Evolutionary conservation across 2,797 vertebrate genomes (phyloP), one percentile per base, ranked within the genome.

Genomic region (Pantherophis vulpinus): DNA sequence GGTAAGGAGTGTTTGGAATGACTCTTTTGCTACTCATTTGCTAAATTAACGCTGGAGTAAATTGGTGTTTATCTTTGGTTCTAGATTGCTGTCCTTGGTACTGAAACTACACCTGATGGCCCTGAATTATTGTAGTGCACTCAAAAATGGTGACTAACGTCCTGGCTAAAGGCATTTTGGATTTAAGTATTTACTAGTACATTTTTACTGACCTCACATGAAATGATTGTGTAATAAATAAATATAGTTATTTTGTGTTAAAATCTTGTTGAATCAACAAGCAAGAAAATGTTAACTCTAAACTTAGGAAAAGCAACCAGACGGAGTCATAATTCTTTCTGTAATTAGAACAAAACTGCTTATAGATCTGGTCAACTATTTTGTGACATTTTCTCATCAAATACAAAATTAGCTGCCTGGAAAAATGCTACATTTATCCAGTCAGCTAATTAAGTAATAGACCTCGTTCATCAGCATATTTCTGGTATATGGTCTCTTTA

Each of bases 371-470:
- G 47, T 66, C 63, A 91, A 58, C 86, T 89, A 58, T 88, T 91
- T 89, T 56, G 59, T 58, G 59, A 47, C 56, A 91, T 63, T 51
- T 91, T 89, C 29, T 66, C 54, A 86, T 7, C 9, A 51, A 83
- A n/a, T 37, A 4, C 14, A 54, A 5, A 32, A 20, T 74, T 74
- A 74, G n/a, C n/a, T 74, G 2, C 16, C 66, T 37, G n/a, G n/a
- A 18, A 74, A 74, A 74, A 74, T n/a, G 74, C 1, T 18, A 6
- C 10, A 79, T 47, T 23, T 90, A 60, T 91, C 37, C 70, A 87
- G 86, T 86, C 91, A 92, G 60, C 13, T 94, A 90, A 89, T 92
- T 47, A 87, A 94, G 29, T 74, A 55, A 60, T 32, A 86, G 37
- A 20, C 29, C 54, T 60, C 79, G 20, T 86, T 70, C 74, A n/a